These are phyloP conservation scores for Hemicordylus capensis DNA, from an alignment of 2,113 vertebrate species.

Conservation along the genomic window DNA sequence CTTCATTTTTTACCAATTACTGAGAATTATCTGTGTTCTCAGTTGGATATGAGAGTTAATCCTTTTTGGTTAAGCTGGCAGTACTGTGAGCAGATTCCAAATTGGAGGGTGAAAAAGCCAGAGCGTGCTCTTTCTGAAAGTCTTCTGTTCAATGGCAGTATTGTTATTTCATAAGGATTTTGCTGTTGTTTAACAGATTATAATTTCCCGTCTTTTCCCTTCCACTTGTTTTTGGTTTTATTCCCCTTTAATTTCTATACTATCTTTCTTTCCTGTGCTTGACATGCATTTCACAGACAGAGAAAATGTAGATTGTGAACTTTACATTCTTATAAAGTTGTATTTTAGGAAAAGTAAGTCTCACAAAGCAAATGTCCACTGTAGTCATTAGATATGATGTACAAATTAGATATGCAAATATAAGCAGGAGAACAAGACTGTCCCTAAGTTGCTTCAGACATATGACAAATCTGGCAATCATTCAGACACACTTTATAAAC, in stretches of 20 bases:
- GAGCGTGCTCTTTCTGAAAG: conserved; percentile 86
- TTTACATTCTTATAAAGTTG: conserved; percentile 29
- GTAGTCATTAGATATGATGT: neutral
- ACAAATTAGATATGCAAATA: neutral
- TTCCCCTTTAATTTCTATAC: conserved; percentile 2
- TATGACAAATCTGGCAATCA: conserved; percentile 41
- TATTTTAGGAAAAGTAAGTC: conserved; percentile 25
- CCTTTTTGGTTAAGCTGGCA: conserved; percentile 99
- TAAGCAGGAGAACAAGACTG: neutral
- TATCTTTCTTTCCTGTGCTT: conserved; percentile 36
- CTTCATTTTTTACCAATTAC: conserved; percentile 99
- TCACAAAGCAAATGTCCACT: conserved; percentile 17
- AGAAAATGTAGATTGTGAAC: neutral
- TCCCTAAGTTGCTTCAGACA: conserved; percentile 29
- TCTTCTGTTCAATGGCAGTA: conserved; percentile 83
- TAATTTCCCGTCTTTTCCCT: conserved; percentile 22
- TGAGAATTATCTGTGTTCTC: conserved; percentile 99
- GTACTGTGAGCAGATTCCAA: conserved; percentile 99
- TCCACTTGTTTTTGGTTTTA: neutral
- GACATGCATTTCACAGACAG: neutral
- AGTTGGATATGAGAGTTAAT: conserved; percentile 99
- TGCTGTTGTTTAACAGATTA: conserved; percentile 73
- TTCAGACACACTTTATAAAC: conserved; percentile 44
- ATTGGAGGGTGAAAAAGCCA: conserved; percentile 89
- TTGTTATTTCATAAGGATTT: conserved; percentile 77